A percentile compares a stretch with the other conserved stretches of the same genome.
These are phyloP conservation scores for Drosophila pruinosa DNA, from an alignment of 1,140 invertebrate genomes.

Conservation along the genomic window DNA sequence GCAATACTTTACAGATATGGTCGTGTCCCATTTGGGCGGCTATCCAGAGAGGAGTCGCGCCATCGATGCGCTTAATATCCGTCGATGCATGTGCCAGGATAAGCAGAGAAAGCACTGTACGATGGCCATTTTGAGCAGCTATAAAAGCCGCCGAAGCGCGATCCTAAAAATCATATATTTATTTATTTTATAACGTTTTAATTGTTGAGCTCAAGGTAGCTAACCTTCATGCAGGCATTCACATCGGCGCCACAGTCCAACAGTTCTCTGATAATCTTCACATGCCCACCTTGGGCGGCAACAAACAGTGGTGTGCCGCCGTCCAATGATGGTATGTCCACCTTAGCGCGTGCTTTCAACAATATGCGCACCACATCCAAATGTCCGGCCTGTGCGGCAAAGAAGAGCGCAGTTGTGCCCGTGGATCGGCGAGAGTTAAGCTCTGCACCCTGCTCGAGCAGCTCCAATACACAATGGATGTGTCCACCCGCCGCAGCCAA, in stretches of 20 bases:
- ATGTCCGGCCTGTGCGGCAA: constrained; percentile 95
- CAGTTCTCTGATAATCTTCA: constrained; percentile 92
- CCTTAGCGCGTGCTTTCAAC: constrained; percentile 89
- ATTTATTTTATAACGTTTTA: too few relatives aligned
- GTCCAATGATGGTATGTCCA: constrained; percentile 94
- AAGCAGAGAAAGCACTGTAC: constrained; percentile 88
- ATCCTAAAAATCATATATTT: too few relatives aligned
- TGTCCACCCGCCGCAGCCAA: constrained; percentile 94
- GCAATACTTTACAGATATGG: constrained; percentile 89
- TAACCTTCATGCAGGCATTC: constrained; percentile 93
- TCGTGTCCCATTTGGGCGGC: constrained; percentile 96
- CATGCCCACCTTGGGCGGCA: constrained; percentile 94
- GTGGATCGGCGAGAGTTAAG: constrained; percentile 91
- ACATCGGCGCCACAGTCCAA: constrained; percentile 91
- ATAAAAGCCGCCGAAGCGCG: constrained; percentile 94
- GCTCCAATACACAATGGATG: constrained; percentile 92
- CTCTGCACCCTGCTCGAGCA: constrained; percentile 95
- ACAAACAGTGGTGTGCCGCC: constrained; percentile 96
- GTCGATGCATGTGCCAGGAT: constrained; percentile 88
- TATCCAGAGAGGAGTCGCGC: constrained; percentile 96
- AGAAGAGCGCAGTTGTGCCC: constrained; percentile 95
- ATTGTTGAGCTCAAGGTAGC: too few relatives aligned
- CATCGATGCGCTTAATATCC: constrained; percentile 89
- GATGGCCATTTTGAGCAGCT: constrained; percentile 94
- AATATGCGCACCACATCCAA: constrained; percentile 91